These are phyloP conservation scores for Tillus elongatus DNA, from an alignment of 2,888 invertebrate species.

Conservation along the genomic window DNA sequence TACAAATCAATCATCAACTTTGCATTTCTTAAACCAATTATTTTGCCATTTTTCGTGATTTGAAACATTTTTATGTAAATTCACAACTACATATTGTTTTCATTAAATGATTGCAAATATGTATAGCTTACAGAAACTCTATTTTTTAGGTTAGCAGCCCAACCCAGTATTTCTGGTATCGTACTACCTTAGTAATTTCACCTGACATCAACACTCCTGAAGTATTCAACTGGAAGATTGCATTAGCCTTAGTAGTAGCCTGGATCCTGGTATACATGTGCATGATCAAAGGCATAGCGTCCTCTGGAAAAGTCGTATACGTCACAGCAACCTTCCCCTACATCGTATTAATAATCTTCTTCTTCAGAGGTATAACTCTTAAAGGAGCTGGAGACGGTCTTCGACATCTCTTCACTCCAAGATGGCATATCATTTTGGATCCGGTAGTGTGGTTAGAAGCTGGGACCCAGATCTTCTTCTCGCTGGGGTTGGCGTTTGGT, in stretches of 20 bases:
- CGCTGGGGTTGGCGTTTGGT: constrained; percentile 89
- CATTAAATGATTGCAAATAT: no score
- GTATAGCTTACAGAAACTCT: no score
- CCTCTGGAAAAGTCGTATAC: constrained; percentile 93
- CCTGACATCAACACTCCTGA: constrained; percentile 79
- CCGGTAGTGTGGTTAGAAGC: constrained; percentile 97
- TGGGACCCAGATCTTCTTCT: constrained; percentile 96
- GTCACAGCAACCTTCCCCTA: constrained; percentile 96
- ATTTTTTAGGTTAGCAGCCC: constrained; percentile 83
- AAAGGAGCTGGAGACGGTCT: constrained; percentile 77
- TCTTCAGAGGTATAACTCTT: constrained; percentile 85
- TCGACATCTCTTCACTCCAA: constrained; percentile 81
- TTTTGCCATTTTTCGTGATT: no score
- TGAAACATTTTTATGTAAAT: no score
- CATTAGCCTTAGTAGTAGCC: constrained; percentile 73
- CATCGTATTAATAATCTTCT: constrained; percentile 89
- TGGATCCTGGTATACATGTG: constrained; percentile 94
- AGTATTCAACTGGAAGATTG: constrained; percentile 87
- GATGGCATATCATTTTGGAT: constrained; percentile 84
- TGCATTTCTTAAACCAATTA: no score
- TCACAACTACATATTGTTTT: no score
- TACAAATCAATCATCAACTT: no score
- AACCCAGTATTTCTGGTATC: constrained; percentile 93
- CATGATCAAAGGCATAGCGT: constrained; percentile 96
- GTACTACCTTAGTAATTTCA: constrained; percentile 83